These are phyloP conservation scores for Celastrina argiolus DNA, from an alignment of 2,888 invertebrate species.

Conservation along the genomic window DNA sequence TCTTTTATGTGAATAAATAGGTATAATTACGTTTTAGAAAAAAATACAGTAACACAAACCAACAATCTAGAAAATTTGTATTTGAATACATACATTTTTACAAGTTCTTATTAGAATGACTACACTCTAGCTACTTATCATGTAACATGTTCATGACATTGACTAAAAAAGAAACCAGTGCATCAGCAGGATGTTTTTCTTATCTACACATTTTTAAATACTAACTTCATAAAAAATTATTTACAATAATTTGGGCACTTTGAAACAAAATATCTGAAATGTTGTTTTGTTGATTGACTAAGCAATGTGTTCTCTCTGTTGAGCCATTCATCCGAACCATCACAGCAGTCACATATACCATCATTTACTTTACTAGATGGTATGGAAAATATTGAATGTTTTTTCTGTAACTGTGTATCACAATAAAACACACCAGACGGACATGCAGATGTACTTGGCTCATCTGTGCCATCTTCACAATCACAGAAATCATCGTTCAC, in stretches of 20 bases:
- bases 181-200: too few species aligned
- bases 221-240: slow-evolving; percentile 1
- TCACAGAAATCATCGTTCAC: slow-evolving; percentile 93
- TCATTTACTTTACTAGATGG: slow-evolving; percentile 93
- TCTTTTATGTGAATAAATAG: too few species aligned
- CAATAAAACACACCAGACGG: slow-evolving; percentile 91
- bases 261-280: slow-evolving; percentile 53
- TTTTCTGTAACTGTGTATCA: slow-evolving; percentile 69
- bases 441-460: slow-evolving; percentile 94
- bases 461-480: slow-evolving; percentile 87
- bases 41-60: too few species aligned
- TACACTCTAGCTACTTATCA: too few species aligned
- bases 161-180: too few species aligned
- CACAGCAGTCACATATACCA: slow-evolving; percentile 95
- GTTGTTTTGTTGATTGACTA: slow-evolving; percentile 50
- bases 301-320: slow-evolving; percentile 43
- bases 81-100: too few species aligned
- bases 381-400: slow-evolving; percentile 52
- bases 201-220: neutral
- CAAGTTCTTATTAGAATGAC: too few species aligned
- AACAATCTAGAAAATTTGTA: too few species aligned
- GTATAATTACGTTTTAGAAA: too few species aligned
- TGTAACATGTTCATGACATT: too few species aligned
- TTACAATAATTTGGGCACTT: slow-evolving; percentile 53
- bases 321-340: slow-evolving; percentile 92